Evolutionary conservation across 2,113 vertebrate species (phyloP).

Genomic region (Neoarius graeffei): DNA sequence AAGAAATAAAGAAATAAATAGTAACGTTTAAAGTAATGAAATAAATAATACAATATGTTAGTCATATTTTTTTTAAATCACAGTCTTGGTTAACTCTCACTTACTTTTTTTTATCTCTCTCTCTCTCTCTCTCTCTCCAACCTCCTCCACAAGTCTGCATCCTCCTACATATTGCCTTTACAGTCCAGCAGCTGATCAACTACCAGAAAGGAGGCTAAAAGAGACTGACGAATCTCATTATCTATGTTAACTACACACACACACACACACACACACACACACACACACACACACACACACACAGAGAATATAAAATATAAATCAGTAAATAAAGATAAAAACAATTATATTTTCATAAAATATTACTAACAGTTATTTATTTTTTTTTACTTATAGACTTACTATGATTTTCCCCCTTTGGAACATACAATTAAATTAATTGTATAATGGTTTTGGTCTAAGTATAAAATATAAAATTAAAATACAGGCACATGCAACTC

Average conservation of each 20-base stretch:
- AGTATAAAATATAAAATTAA: background rate
- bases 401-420: background rate
- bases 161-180: constrained; percentile 17
- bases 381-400: background rate
- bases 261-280: constrained; percentile 5
- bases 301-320: background rate
- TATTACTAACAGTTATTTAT: background rate
- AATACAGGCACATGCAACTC: background rate
- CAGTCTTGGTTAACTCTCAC: background rate
- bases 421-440: background rate
- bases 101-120: background rate
- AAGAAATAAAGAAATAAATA: background rate
- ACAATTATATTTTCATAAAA: background rate
- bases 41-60: background rate
- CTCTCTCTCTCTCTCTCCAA: background rate
- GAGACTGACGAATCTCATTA: background rate
- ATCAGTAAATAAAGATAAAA: background rate
- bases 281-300: constrained; percentile 14
- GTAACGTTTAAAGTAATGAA: background rate
- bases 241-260: background rate
- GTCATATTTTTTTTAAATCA: background rate
- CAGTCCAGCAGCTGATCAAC: constrained; percentile 27
- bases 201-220: constrained; percentile 10
- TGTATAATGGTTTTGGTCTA: background rate
- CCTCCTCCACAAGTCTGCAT: background rate